A percentile compares a stretch with the other conserved stretches of the same genome.
Conservation (phyloP, 2,113 vertebrate species). For the Lophochroa leadbeateri region DNA sequence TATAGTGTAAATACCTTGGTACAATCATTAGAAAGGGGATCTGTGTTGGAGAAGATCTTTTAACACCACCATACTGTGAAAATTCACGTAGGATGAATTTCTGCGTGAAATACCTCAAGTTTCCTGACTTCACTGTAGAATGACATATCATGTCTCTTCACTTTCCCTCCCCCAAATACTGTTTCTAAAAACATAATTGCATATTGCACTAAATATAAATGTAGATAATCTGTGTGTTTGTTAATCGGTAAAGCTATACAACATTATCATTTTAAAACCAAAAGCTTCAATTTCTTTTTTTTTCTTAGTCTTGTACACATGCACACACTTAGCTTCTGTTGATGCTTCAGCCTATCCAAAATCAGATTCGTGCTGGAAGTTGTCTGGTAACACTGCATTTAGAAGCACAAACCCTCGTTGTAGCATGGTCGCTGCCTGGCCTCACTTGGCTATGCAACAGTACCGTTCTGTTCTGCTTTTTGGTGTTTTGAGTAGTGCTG, state of each 20-base stretch:
- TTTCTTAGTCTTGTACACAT: accelerated
- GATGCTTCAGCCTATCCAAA: background rate
- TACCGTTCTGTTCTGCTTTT: background rate
- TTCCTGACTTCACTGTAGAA: background rate
- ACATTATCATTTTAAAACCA: background rate
- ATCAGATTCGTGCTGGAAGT: accelerated
- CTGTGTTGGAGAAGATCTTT: background rate
- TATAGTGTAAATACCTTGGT: background rate
- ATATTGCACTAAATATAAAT: background rate
- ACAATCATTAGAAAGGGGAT: background rate
- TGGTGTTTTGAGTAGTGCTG: background rate
- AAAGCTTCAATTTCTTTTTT: background rate
- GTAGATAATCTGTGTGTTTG: background rate
- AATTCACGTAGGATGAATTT: background rate
- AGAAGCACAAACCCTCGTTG: background rate
- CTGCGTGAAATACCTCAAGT: background rate
- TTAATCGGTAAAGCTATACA: background rate
- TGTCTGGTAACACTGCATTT: background rate
- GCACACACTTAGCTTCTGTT: accelerated
- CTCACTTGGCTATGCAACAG: background rate
- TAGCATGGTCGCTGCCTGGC: background rate
- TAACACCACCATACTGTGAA: background rate
- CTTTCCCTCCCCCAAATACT: background rate
- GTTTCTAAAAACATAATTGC: background rate
- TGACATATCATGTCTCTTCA: background rate